phyloP scores from a whole-genome alignment of 2,113 vertebrate genomes.

The Puntigrus tetrazona region DNA sequence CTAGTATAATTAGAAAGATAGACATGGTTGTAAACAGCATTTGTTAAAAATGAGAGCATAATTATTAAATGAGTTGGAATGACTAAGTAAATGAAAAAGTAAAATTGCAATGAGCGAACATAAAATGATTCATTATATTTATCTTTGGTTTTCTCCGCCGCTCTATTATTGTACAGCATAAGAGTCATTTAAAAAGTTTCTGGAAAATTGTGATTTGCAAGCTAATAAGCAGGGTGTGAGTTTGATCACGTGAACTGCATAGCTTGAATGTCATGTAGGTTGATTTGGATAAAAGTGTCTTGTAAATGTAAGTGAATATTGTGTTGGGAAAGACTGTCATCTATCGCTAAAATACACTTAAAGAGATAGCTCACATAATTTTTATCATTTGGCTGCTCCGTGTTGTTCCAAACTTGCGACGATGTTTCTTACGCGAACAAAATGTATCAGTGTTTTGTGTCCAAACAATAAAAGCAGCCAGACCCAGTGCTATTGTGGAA shows the following conservation, averaged over 20 bases:
- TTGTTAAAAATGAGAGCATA: neutral
- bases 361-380: neutral
- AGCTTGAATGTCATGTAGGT: neutral
- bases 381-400: neutral
- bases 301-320: neutral
- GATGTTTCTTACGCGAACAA: neutral
- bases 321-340: neutral
- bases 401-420: neutral
- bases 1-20: slow-evolving; percentile 17
- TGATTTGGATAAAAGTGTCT: neutral
- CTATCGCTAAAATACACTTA: neutral
- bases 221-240: neutral
- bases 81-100: neutral
- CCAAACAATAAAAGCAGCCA: neutral
- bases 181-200: neutral
- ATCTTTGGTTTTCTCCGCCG: neutral
- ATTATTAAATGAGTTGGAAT: neutral
- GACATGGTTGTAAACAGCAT: slow-evolving; percentile 24
- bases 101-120: neutral
- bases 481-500: neutral
- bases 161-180: neutral
- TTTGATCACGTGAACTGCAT: neutral
- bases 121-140: neutral
- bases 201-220: neutral
- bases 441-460: neutral